Conservation (phyloP, 2,797 vertebrate genomes). For the Ceryle rudis region DNA sequence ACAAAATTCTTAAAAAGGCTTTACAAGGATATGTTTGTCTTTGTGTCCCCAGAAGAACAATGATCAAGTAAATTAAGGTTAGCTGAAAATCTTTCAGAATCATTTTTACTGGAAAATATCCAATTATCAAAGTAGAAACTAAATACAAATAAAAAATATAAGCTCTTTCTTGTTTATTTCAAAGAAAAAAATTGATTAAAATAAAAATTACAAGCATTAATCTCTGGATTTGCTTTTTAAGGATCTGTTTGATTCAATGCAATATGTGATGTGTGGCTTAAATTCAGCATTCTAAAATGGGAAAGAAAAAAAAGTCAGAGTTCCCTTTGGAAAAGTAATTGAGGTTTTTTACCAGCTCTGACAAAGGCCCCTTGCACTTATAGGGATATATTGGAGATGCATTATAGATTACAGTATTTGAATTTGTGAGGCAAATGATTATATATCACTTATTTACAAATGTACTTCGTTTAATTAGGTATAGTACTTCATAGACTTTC, state of each 20-base stretch:
- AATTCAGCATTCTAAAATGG: neutral
- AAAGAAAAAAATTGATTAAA: neutral
- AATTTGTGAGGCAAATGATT: slow-evolving; percentile 2
- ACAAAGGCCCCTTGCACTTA: neutral
- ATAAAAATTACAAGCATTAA: neutral
- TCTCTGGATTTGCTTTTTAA: neutral
- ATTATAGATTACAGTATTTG: slow-evolving; percentile 16
- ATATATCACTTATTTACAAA: slow-evolving; percentile 41
- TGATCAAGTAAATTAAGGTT: neutral
- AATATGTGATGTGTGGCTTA: neutral
- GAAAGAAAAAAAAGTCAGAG: neutral
- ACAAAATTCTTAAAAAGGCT: too few species aligned
- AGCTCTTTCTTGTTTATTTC: neutral
- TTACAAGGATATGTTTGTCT: neutral
- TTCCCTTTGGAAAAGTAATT: neutral
- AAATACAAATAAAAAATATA: neutral
- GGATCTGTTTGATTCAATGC: neutral
- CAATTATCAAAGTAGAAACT: neutral
- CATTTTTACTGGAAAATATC: neutral
- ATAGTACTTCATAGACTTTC: neutral
- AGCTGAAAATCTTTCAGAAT: neutral
- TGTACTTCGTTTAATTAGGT: slow-evolving; percentile 42
- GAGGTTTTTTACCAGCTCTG: neutral
- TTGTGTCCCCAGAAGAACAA: neutral
- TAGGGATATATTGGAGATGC: neutral